Evolutionary conservation across 2,113 vertebrate species (phyloP).

Genomic region (Syngnathus scovelli): DNA sequence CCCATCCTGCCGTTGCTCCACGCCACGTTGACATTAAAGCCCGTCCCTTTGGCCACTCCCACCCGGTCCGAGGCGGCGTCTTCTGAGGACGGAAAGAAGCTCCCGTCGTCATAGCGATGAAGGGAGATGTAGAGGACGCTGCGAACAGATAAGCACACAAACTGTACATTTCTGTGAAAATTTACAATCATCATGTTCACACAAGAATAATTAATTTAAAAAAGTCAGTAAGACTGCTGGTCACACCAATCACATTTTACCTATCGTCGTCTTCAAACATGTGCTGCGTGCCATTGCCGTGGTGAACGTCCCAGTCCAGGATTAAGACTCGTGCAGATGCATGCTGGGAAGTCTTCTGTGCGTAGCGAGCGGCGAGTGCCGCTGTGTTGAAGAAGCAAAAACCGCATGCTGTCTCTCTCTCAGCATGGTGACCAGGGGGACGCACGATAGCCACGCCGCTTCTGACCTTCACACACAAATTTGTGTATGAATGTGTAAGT

Average conservation of each 20-base stretch:
- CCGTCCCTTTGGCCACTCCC: constrained; percentile 69
- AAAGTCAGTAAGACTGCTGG: too few species aligned
- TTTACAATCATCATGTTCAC: too few species aligned
- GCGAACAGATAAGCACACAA: constrained; percentile 8
- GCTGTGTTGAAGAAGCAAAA: constrained; percentile 90
- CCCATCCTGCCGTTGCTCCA: constrained; percentile 81
- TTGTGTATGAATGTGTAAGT: background rate
- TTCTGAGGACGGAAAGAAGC: constrained; percentile 79
- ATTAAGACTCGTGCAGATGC: constrained; percentile 75
- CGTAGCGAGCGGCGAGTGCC: constrained; percentile 78
- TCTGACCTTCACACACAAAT: constrained; percentile 66
- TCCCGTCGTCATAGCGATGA: constrained; percentile 82
- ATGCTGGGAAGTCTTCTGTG: constrained; percentile 68
- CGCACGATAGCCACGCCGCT: constrained; percentile 81
- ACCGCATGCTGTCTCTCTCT: constrained; percentile 75
- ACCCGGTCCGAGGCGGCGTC: constrained; percentile 70
- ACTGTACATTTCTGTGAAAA: too few species aligned
- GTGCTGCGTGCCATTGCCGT: constrained; percentile 90
- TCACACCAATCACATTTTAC: constrained; percentile 42
- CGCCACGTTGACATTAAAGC: constrained; percentile 84
- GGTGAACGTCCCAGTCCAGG: constrained; percentile 88
- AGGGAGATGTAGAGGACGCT: constrained; percentile 83
- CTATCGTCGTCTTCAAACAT: constrained; percentile 83
- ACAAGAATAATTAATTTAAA: too few species aligned
- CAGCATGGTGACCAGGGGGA: constrained; percentile 83